Evolutionary conservation across 2,888 invertebrate species (phyloP).

Genomic region (Nysson spinosus): DNA sequence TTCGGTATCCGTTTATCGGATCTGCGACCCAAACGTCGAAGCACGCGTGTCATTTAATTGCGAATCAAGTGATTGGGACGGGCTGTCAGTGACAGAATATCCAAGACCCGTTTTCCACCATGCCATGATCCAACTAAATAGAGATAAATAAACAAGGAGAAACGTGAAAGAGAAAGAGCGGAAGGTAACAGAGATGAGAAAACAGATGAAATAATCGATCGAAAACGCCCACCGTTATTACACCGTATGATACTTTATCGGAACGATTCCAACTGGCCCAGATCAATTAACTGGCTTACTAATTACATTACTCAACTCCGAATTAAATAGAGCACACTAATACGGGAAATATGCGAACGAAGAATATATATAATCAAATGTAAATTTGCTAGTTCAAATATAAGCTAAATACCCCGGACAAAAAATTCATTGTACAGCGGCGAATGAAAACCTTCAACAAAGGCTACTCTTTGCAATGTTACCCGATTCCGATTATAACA

Average conservation of each 20-base stretch:
- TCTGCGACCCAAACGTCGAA: conserved; percentile 1
- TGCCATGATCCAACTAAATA: conserved; percentile 6
- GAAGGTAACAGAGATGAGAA: background rate
- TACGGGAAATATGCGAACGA: background rate
- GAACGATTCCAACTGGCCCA: conserved; percentile 38
- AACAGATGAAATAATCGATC: background rate
- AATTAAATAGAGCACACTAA: conserved; percentile 9
- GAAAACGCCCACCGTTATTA: conserved; percentile 38
- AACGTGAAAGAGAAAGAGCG: background rate
- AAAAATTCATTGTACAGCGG: too few species aligned
- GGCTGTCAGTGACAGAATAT: conserved; percentile 45
- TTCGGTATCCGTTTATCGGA: conserved; percentile 8
- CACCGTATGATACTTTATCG: conserved; percentile 42
- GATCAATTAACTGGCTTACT: conserved; percentile 16
- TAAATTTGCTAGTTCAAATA: too few species aligned
- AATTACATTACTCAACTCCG: conserved; percentile 29
- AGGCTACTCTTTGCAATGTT: too few species aligned
- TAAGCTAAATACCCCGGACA: too few species aligned
- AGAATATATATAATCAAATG: too few species aligned
- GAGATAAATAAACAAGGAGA: conserved; percentile 24
- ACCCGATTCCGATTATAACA: too few species aligned
- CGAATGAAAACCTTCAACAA: too few species aligned
- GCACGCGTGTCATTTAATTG: conserved; percentile 48
- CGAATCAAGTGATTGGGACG: conserved; percentile 34
- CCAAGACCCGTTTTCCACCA: conserved; percentile 13